Base-by-base conservation (phyloP, 2,797 vertebrate genomes). In the Mycteria americana region DNA sequence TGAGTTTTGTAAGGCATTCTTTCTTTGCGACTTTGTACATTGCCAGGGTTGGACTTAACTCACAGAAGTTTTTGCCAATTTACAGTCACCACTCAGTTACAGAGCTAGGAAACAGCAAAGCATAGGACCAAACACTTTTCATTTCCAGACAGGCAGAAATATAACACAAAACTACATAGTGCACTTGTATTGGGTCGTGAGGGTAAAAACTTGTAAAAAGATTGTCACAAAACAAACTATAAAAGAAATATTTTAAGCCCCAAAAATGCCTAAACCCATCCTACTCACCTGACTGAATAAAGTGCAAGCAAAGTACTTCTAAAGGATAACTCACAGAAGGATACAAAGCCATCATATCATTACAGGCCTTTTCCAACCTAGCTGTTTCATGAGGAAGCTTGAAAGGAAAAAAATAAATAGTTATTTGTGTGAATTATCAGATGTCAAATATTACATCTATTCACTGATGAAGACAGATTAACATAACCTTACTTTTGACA, bases 351-450 rank as follows among this genome's bases (percentile, higher is more conserved):
- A 98, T 95, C 98, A 99, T 99, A 83, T 98, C 96, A 67, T 98
- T 97, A 97, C 99, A 99, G 13, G 98, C 98, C 51, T 98, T 98
- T 96, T 98, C 99, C 97, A 99, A 92, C 96, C 98, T 99, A 84
- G 82, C 35, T 27, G 97, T 97, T 96, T 99, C 98, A 85, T 99
- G 98, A 91, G 98, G 98, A 72, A 99, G 97, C 99, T 98, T 99
- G 72, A 93, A 97, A 96, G 87, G 7, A 62, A 88, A 96, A 92
- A 76, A 43, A 79, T 76, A 96, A 64, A 53, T 8, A 30, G 18
- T 83, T 88, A 64, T 17, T 35, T 53, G 19, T 60, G 25, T 57
- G 45, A 88, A 43, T 46, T 68, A 35, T 35, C 37, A 60, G 12
- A 60, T 1, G 2, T 14, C 7, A 54, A 68, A 25, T 72, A 64